phyloP scores from a whole-genome alignment of 1,140 invertebrate species.

The Cyphomyrmex costatus region DNA sequence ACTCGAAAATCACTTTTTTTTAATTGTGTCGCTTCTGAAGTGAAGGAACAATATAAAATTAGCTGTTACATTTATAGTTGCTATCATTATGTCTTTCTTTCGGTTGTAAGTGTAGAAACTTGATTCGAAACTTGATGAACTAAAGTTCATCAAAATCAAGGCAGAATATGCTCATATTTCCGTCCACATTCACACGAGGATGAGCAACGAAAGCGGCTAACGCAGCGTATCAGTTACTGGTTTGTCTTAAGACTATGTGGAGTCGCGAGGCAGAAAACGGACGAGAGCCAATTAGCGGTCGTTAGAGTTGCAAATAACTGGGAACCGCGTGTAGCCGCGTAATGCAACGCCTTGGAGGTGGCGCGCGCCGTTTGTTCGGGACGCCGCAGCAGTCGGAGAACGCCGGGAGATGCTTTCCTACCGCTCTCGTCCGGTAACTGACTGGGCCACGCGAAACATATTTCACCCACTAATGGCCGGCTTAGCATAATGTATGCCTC shows the following conservation, averaged over 20 bases:
- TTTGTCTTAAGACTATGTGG: slow-evolving; percentile 1
- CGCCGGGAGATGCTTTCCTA: slow-evolving; percentile 57
- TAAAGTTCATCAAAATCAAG: slow-evolving; percentile 19
- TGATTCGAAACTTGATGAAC: background rate
- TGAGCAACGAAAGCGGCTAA: background rate
- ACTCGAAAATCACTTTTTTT: no score
- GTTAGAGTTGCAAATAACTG: slow-evolving; percentile 79
- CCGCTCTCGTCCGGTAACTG: slow-evolving; percentile 76
- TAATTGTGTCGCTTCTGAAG: no score
- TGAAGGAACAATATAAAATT: no score
- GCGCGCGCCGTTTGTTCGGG: slow-evolving; percentile 64
- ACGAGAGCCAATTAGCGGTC: slow-evolving; percentile 76
- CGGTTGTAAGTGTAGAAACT: background rate
- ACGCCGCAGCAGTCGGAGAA: slow-evolving; percentile 38
- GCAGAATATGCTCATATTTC: background rate
- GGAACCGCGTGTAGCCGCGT: slow-evolving; percentile 52
- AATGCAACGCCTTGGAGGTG: slow-evolving; percentile 69
- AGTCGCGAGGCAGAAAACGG: slow-evolving; percentile 21
- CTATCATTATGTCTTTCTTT: no score
- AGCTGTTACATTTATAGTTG: no score
- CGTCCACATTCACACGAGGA: background rate
- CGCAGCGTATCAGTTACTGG: slow-evolving; percentile 31
- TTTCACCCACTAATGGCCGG: slow-evolving; percentile 81
- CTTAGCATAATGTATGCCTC: slow-evolving; percentile 82
- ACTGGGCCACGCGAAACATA: slow-evolving; percentile 81